Percentiles rank a stretch among this genome's conserved stretches.
These are phyloP conservation scores for Empidonax traillii DNA, from an alignment of 2,113 vertebrate genomes.

Conservation along the genomic window DNA sequence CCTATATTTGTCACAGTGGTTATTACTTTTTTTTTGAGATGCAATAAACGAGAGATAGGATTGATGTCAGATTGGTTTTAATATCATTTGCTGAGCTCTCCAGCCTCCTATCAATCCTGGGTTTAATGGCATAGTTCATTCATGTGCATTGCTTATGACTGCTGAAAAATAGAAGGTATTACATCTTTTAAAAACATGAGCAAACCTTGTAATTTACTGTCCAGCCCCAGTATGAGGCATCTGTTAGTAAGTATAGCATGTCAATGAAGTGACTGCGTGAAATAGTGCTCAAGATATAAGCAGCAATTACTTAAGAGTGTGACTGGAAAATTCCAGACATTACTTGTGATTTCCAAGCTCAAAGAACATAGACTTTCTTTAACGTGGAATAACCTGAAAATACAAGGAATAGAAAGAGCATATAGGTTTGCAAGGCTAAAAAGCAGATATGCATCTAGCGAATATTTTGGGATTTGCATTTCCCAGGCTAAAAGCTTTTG, in stretches of 20 bases:
- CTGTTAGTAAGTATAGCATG: not conserved
- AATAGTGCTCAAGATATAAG: not conserved
- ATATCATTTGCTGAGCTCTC: not conserved
- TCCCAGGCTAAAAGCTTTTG: not conserved
- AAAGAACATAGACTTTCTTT: accelerated
- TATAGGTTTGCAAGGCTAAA: not conserved
- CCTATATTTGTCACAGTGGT: constrained; percentile 23
- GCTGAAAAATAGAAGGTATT: not conserved
- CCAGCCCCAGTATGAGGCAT: not conserved
- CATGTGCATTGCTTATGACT: not conserved
- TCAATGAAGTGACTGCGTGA: not conserved
- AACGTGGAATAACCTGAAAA: not conserved
- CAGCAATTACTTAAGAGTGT: not conserved
- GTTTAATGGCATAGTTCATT: not conserved
- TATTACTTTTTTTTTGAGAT: constrained; percentile 22
- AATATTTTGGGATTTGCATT: not conserved
- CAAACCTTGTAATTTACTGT: constrained; percentile 23
- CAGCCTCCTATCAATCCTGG: not conserved
- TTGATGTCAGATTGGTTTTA: not conserved
- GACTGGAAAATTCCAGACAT: not conserved
- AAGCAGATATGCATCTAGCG: not conserved
- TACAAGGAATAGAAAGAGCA: not conserved
- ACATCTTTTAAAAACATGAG: not conserved
- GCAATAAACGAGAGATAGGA: not conserved
- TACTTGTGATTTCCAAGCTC: not conserved